These are phyloP conservation scores for Musca vetustissima DNA, from an alignment of 1,140 invertebrate genomes.

Conservation along the genomic window DNA sequence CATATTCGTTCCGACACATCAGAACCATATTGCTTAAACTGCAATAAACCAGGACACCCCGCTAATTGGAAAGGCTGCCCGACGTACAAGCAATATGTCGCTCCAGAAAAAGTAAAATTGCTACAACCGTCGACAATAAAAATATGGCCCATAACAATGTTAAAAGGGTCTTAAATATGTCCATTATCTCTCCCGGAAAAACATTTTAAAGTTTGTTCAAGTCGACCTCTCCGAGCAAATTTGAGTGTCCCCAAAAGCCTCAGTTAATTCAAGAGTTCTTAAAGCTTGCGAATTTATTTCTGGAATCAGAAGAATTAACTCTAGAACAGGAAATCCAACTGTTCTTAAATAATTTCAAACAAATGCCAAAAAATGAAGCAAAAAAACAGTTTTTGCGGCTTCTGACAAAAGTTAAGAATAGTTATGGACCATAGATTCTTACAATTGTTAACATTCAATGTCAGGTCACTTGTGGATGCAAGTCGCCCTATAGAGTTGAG, in stretches of 20 bases:
- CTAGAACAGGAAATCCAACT: background rate
- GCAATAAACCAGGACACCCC: background rate
- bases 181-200: no score
- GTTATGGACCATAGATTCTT: background rate
- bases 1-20: background rate
- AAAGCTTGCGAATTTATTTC: background rate
- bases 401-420: background rate
- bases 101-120: background rate
- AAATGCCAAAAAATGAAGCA: background rate
- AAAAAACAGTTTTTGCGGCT: background rate
- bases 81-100: background rate
- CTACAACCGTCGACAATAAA: background rate
- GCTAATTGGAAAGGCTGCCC: background rate
- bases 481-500: background rate
- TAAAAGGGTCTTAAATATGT: no score
- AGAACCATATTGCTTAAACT: background rate
- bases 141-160: background rate
- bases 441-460: background rate
- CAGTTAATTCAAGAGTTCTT: background rate
- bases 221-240: background rate
- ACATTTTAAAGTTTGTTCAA: no score
- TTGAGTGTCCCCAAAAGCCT: background rate
- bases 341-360: background rate
- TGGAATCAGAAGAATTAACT: background rate
- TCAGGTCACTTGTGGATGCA: background rate